phyloP scores from a whole-genome alignment of 2,888 invertebrate genomes.

The Diachrysia chrysitis region DNA sequence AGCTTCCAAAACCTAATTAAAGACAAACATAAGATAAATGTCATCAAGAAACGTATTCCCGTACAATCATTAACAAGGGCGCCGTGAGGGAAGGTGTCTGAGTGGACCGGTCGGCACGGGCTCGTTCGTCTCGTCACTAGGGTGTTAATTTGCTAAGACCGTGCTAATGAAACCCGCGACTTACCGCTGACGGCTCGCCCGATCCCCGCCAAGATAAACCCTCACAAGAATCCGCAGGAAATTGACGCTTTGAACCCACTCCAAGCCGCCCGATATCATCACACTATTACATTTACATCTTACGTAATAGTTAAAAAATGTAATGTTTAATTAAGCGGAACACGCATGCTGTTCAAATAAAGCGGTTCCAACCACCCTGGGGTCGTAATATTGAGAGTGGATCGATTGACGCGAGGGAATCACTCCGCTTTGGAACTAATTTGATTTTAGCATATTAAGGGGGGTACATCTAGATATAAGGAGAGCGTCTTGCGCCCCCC shows the following conservation, averaged over 20 bases:
- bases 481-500: conserved; percentile 81
- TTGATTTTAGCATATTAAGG: conserved; percentile 90
- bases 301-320: conserved; percentile 57
- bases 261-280: conserved; percentile 74
- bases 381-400: conserved; percentile 77
- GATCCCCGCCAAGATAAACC: conserved; percentile 81
- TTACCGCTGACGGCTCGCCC: conserved; percentile 78
- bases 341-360: conserved; percentile 74
- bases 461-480: conserved; percentile 86
- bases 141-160: conserved; percentile 87
- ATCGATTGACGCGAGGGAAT: conserved; percentile 84
- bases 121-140: conserved; percentile 76
- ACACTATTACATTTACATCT: conserved; percentile 63
- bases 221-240: conserved; percentile 84
- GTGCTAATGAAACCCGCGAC: conserved; percentile 86
- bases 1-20: conserved; percentile 38
- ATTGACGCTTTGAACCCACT: conserved; percentile 82
- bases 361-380: conserved; percentile 70
- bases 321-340: conserved; percentile 69
- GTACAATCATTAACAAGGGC: conserved; percentile 76
- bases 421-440: conserved; percentile 88
- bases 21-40: conserved; percentile 31
- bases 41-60: conserved; percentile 56
- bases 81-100: conserved; percentile 70
- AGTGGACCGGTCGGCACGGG: conserved; percentile 61